Evolutionary conservation across 2,113 vertebrate genomes (phyloP).

Genomic region (Macquaria australasica): DNA sequence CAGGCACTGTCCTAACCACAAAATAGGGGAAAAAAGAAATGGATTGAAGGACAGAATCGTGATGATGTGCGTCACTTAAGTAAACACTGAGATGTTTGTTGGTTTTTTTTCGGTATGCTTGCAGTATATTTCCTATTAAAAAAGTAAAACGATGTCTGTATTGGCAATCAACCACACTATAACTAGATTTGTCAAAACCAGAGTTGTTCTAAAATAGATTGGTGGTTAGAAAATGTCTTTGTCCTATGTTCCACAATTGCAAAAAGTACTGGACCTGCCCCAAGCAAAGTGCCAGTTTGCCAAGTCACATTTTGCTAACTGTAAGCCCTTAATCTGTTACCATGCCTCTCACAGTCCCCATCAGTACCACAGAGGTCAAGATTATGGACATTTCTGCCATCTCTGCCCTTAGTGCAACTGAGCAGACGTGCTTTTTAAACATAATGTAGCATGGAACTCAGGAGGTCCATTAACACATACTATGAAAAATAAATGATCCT

Average conservation of each 20-base stretch:
- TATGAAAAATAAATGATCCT: constrained; percentile 19
- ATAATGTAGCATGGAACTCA: background rate
- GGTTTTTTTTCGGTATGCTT: constrained; percentile 1
- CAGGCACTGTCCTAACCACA: background rate
- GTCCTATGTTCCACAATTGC: no score
- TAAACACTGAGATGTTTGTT: background rate
- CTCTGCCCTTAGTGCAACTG: constrained; percentile 14
- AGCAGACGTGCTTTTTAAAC: constrained; percentile 28
- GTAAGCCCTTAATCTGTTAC: constrained; percentile 53
- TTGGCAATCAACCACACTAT: background rate
- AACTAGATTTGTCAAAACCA: background rate
- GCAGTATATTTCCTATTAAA: background rate
- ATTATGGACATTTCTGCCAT: constrained; percentile 6
- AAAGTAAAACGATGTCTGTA: background rate
- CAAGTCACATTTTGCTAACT: constrained; percentile 43
- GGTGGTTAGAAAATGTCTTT: background rate
- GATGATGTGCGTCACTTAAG: background rate
- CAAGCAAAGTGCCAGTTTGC: constrained; percentile 32
- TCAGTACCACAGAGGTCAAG: constrained; percentile 11
- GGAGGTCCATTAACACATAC: constrained; percentile 6
- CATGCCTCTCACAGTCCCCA: constrained; percentile 20
- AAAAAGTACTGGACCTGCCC: constrained; percentile 13
- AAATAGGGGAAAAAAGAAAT: background rate
- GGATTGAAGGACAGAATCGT: background rate
- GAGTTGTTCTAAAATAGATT: background rate